These are phyloP conservation scores for Arion vulgaris DNA, from an alignment of 1,140 invertebrate genomes.

Conservation along the genomic window DNA sequence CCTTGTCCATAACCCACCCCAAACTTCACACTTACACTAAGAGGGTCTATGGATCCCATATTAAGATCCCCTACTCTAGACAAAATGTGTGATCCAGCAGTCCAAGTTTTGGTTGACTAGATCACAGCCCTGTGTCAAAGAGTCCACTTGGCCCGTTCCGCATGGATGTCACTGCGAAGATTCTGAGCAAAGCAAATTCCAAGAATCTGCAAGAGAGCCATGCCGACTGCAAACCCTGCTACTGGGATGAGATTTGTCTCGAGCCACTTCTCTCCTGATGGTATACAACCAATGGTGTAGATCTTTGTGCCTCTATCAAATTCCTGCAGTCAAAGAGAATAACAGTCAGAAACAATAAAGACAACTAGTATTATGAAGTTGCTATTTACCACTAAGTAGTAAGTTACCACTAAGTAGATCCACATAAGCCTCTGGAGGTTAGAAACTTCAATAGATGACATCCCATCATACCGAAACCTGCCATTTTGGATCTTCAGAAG, in stretches of 20 bases:
- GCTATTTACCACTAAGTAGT: too few species aligned
- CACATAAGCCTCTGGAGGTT: too few species aligned
- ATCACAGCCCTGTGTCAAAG: conserved; percentile 17
- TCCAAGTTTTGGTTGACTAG: not conserved
- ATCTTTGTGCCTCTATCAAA: conserved; percentile 76
- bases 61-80: too few species aligned
- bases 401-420: too few species aligned
- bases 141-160: conserved; percentile 94
- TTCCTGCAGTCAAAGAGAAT: conserved; percentile 46
- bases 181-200: conserved; percentile 98
- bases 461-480: too few species aligned
- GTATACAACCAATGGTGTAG: conserved; percentile 93
- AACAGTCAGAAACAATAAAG: too few species aligned
- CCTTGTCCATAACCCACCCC: too few species aligned
- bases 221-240: conserved; percentile 83
- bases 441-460: too few species aligned
- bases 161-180: conserved; percentile 94
- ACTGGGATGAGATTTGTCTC: conserved; percentile 91
- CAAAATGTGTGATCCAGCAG: not conserved
- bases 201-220: conserved; percentile 83
- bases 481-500: too few species aligned
- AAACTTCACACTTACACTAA: too few species aligned
- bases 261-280: conserved; percentile 94
- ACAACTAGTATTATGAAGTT: too few species aligned
- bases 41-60: too few species aligned